phyloP scores from a whole-genome alignment of 2,888 invertebrate genomes.

The Ceraclea dissimilis region DNA sequence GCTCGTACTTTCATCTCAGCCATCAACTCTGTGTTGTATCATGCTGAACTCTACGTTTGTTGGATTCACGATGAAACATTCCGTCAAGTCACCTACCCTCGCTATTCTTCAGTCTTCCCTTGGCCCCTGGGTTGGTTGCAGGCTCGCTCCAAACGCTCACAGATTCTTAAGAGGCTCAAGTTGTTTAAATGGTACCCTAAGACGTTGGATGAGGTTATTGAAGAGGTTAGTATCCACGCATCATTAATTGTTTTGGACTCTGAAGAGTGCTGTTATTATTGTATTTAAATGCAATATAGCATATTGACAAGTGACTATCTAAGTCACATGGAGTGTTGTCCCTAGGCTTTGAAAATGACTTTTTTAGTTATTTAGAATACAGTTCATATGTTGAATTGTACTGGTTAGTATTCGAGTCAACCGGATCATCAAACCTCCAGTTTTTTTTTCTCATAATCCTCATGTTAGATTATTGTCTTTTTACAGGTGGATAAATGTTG shows the following conservation, averaged over 20 bases:
- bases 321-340: too few relatives aligned
- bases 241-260: neutral
- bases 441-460: too few relatives aligned
- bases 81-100: conserved; percentile 69
- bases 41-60: conserved; percentile 86
- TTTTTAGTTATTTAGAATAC: too few relatives aligned
- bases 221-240: conserved; percentile 45
- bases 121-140: conserved; percentile 85
- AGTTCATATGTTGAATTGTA: too few relatives aligned
- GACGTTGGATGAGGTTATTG: conserved; percentile 66
- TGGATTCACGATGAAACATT: conserved; percentile 80
- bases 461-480: too few relatives aligned
- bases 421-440: too few relatives aligned
- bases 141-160: conserved; percentile 66
- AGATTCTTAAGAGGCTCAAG: conserved; percentile 62
- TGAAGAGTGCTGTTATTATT: neutral
- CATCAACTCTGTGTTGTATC: conserved; percentile 79
- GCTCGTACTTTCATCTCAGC: conserved; percentile 91
- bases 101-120: conserved; percentile 86
- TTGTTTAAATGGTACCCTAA: conserved; percentile 80
- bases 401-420: too few relatives aligned
- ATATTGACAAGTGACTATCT: too few relatives aligned
- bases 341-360: too few relatives aligned
- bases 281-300: too few relatives aligned
- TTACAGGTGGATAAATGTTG: conserved; percentile 76